Base-by-base conservation (phyloP, 2,113 vertebrate species). In the Rhinopomastus cyanomelas region DNA sequence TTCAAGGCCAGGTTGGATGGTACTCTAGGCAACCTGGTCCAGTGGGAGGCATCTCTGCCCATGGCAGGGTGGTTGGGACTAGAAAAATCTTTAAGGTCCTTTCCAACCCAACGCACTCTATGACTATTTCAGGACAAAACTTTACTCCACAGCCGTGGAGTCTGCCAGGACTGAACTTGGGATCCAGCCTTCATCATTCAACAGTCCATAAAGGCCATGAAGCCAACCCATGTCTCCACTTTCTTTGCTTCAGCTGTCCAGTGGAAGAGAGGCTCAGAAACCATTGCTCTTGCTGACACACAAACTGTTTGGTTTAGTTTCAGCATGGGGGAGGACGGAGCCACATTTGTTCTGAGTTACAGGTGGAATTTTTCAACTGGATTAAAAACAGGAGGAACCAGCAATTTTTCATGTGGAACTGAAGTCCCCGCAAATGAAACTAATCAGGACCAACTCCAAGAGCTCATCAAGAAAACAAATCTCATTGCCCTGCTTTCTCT, bases 401-500 rank as follows among this genome's bases (percentile, higher is more conserved):
- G 27, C 27, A 3, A 65, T 66, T 88, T 90, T 11, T 59, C 66
- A 87, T 62, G 37, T 82, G 56, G 36, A 95, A 90, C 42, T 62
- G 39, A 87, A 87, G 67, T 11, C 85, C 16, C 59, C 15, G 0
- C 77, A 59, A 51, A 59, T 71, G 60, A 69, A 85, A 52, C 18
- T 76, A 65, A 85, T 82, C 59, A 74, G 85, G 16, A 92, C 27
- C 21, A 48, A 85, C 42, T 87, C 64, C 60, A 89, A 95, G 90
- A 80, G 20, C 16, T 64, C 12, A 16, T 9, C 30, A 79, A 64
- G 21, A 67, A 52, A 89, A 82, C 57, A 32, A 93, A 90, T 73
- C 53, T 27, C 29, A 37, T 78, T 78, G 75, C 81, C 53, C 77
- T 46, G 37, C 27, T 84, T 60, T 87, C 32, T 81, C 84, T 61